Evolutionary conservation across 1,140 invertebrate genomes (phyloP), one percentile per base, ranked within the genome.

Genomic region (Littorina saxatilis): DNA sequence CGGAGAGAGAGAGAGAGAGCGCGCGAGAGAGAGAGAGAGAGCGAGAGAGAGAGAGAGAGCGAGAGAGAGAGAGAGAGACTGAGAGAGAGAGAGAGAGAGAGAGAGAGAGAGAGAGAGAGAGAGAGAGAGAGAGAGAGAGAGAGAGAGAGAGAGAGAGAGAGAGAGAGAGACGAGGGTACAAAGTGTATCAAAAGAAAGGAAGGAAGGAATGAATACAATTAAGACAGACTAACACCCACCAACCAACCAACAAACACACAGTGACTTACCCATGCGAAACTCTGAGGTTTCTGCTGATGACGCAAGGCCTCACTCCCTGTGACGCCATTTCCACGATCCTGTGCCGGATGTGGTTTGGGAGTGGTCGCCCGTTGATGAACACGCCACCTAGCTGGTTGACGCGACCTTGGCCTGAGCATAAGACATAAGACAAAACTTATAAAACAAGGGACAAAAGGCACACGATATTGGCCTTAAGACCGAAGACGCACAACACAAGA

Each of bases 351-450:
- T 96, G 96, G 92, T 99, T 98, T 15, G 98, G 98, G 87, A 99
- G 94, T 70, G 98, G 98, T 87, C 98, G 94, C 61, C 98, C 98
- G 92, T 98, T 98, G 92, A 99, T 98, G 94, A 99, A 99, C 66
- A 98, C 97, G 85, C 98, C 98, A 84, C 98, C 98, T 89, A 99
- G 94, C 94, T 99, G 98, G 94, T 99, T 99, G 89, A 99, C 96
- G 88, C 98, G 97, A n/a, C 91, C 91, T 86, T 91, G 91, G 37
- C 91, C 91, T 91, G 75, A 2, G 15, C 29, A 52, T 0, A 32
- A 75, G 37, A 55, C 1, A 2, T 61, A 3, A 74, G 7, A 61
- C 2, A 11, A 55, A 15, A 37, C 37, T 17, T 15, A 55, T n/a
- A 55, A 37, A 76, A n/a, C n/a, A n/a, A n/a, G n/a, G n/a, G n/a